Evolutionary conservation across 2,797 vertebrate species (phyloP).

Genomic region (Naso thynnoides): DNA sequence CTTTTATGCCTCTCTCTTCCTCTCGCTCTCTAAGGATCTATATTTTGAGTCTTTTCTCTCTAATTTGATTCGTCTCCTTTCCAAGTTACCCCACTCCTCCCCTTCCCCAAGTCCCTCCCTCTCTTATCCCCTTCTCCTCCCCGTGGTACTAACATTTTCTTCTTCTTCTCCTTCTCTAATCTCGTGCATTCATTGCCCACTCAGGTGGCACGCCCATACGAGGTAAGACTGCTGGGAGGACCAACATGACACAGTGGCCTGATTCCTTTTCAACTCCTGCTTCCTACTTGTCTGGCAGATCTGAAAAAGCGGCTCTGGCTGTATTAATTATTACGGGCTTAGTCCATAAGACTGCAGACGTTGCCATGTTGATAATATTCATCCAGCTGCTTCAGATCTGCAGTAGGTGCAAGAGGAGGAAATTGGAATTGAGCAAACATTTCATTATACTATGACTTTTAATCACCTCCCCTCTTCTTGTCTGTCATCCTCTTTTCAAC

Average conservation of each 20-base stretch:
- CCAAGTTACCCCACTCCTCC: slow-evolving; percentile 56
- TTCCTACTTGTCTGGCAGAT: slow-evolving; percentile 74
- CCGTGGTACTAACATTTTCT: slow-evolving; percentile 85
- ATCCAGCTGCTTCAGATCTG: slow-evolving; percentile 73
- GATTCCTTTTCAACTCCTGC: slow-evolving; percentile 76
- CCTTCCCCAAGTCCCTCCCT: slow-evolving; percentile 44
- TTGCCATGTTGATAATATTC: slow-evolving; percentile 58
- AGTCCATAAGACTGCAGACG: slow-evolving; percentile 60
- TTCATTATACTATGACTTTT: slow-evolving; percentile 90
- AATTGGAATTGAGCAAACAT: slow-evolving; percentile 86
- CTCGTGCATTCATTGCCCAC: slow-evolving; percentile 87
- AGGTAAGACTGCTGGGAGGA: slow-evolving; percentile 85
- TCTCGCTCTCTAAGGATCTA: slow-evolving; percentile 64
- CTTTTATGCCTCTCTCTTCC: slow-evolving; percentile 83
- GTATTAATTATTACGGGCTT: slow-evolving; percentile 64
- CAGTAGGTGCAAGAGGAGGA: slow-evolving; percentile 72
- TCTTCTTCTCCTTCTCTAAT: slow-evolving; percentile 87
- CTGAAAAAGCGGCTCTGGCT: slow-evolving; percentile 58
- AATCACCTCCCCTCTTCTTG: slow-evolving; percentile 75
- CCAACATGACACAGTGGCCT: slow-evolving; percentile 79
- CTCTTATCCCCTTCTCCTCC: slow-evolving; percentile 57
- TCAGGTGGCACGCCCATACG: slow-evolving; percentile 87
- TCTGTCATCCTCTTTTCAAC: slow-evolving; percentile 61
- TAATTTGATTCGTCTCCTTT: slow-evolving; percentile 73
- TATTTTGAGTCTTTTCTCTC: slow-evolving; percentile 67